These are phyloP conservation scores for Lophotriccus pileatus DNA, from an alignment of 2,797 vertebrate species.

Conservation along the genomic window DNA sequence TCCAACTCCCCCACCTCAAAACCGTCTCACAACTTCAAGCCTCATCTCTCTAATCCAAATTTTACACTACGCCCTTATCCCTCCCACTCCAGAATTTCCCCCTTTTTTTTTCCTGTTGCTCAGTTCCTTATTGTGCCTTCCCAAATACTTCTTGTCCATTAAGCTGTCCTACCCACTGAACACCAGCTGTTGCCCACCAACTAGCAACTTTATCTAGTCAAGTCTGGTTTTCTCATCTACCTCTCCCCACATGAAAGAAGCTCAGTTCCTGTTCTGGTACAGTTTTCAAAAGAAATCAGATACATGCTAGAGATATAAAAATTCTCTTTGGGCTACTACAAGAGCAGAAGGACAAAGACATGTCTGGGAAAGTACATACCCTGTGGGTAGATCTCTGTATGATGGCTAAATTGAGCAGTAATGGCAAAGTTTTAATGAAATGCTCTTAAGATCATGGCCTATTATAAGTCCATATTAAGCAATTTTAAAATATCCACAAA, in stretches of 20 bases:
- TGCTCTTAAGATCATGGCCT: neutral
- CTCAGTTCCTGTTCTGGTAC: neutral
- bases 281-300: slow-evolving; percentile 11
- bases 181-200: neutral
- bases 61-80: neutral
- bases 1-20: neutral
- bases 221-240: neutral
- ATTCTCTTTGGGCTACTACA: neutral
- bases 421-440: slow-evolving; percentile 32
- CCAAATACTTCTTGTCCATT: neutral
- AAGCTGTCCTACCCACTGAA: neutral
- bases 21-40: neutral
- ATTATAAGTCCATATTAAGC: neutral
- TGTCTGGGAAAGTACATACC: slow-evolving; percentile 44
- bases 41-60: neutral
- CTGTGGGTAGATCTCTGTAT: slow-evolving; percentile 25
- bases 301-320: neutral
- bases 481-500: slow-evolving; percentile 7
- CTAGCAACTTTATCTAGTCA: neutral
- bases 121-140: neutral
- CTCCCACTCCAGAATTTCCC: neutral
- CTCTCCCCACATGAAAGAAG: neutral
- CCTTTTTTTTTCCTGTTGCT: neutral
- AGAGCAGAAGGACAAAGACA: slow-evolving; percentile 43
- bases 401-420: slow-evolving; percentile 43